These are phyloP conservation scores for Halcyon malimbica DNA, from an alignment of 2,113 vertebrate species.

Conservation along the genomic window DNA sequence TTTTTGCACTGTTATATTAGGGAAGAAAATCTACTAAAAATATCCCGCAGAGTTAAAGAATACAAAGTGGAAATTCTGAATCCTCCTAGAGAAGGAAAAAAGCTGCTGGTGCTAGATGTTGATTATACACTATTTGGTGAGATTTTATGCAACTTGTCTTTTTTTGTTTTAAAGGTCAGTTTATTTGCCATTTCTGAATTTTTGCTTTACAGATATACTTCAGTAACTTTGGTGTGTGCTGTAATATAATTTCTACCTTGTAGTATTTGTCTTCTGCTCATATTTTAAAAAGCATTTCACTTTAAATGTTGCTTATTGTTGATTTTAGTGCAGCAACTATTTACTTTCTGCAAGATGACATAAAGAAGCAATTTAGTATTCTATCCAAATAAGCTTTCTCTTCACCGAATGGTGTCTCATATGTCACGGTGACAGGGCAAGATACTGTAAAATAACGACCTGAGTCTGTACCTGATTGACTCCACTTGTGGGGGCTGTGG, in stretches of 20 bases:
- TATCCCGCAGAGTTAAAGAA: conserved; percentile 95
- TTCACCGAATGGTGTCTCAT: not conserved
- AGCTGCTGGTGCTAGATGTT: conserved; percentile 94
- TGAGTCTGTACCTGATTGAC: not conserved
- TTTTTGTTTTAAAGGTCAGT: not conserved
- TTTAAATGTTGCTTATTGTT: not conserved
- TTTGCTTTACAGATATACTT: not conserved
- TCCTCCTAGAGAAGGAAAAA: conserved; percentile 94
- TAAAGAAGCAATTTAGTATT: not conserved
- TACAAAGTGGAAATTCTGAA: conserved; percentile 96
- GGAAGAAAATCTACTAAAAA: conserved; percentile 97
- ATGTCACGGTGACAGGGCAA: not conserved
- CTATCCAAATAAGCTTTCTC: not conserved
- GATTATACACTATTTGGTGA: conserved; percentile 98
- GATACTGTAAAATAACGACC: not conserved
- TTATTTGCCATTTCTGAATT: not conserved
- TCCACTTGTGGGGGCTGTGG: rapidly evolving
- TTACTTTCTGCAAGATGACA: not conserved
- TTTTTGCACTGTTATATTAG: conserved; percentile 72
- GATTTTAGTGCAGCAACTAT: not conserved
- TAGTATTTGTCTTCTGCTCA: not conserved
- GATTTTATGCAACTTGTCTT: not conserved
- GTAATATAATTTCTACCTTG: not conserved
- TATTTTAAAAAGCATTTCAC: not conserved
- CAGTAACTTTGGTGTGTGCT: not conserved